A percentile compares a stretch with the other conserved stretches of the same genome.
These are phyloP conservation scores for Cettia cetti DNA, from an alignment of 2,113 vertebrate species.

Conservation along the genomic window DNA sequence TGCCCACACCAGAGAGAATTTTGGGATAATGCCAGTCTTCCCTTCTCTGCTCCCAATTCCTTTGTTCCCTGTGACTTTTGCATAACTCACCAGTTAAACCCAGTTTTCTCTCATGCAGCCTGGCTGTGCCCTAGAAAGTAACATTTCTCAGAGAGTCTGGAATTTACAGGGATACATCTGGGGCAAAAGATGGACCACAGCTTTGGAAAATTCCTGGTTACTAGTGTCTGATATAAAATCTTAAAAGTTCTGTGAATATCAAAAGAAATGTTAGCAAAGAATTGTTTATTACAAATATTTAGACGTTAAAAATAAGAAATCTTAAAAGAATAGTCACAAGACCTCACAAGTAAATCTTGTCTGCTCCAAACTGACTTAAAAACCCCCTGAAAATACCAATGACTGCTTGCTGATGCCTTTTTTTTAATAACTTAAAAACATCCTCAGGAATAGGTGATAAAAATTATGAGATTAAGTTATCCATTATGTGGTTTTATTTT, in stretches of 20 bases:
- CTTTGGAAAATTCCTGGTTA: not conserved
- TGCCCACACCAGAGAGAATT: not conserved
- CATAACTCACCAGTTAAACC: not conserved
- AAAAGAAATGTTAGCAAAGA: not conserved
- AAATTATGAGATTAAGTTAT: not conserved
- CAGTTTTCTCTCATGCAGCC: not conserved
- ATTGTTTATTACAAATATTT: not conserved
- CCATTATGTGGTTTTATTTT: not conserved
- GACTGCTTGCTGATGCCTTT: not conserved
- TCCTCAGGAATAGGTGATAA: not conserved
- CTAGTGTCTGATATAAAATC: rapidly evolving
- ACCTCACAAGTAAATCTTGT: not conserved
- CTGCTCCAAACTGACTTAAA: not conserved
- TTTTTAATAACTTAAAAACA: not conserved
- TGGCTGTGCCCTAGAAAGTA: not conserved
- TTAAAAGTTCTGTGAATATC: not conserved
- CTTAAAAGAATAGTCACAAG: not conserved
- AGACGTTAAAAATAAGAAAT: not conserved
- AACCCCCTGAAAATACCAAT: not conserved
- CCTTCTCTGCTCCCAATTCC: not conserved
- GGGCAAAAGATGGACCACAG: not conserved
- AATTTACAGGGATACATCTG: not conserved
- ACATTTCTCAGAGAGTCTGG: not conserved
- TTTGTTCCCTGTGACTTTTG: not conserved
- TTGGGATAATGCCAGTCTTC: not conserved